Evolutionary conservation across 2,888 invertebrate genomes (phyloP).

Genomic region (Portevinia maculata): DNA sequence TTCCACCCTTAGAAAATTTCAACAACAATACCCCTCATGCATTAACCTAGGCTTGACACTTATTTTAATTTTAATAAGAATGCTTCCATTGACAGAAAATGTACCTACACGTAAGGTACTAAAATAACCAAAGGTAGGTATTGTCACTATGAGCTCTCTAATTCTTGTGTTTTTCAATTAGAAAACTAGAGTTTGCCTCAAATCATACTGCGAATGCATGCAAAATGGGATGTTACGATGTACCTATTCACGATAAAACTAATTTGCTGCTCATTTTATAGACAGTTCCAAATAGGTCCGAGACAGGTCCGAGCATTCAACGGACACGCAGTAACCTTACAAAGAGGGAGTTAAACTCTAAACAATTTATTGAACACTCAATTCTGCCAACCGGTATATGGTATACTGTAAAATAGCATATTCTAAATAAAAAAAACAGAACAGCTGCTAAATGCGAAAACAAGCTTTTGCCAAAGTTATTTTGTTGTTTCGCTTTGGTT

Average conservation of each 20-base stretch:
- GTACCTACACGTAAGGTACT: too few species aligned
- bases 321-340: constrained; percentile 11
- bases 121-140: too few species aligned
- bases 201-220: constrained; percentile 48
- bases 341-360: constrained; percentile 43
- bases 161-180: constrained; percentile 36
- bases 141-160: not conserved
- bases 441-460: constrained; percentile 1
- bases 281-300: constrained; percentile 22
- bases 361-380: not conserved
- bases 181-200: constrained; percentile 38
- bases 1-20: too few species aligned
- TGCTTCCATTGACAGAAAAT: too few species aligned
- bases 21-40: too few species aligned
- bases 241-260: constrained; percentile 23
- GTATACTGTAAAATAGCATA: constrained; percentile 2
- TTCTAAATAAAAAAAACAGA: not conserved
- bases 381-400: not conserved
- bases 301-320: constrained; percentile 9
- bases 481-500: constrained; percentile 7
- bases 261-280: not conserved
- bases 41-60: too few species aligned
- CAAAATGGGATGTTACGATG: constrained; percentile 56
- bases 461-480: not conserved
- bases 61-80: too few species aligned